phyloP scores from a whole-genome alignment of 30 jellyfish, hydroid and myxozoan genomes.

The Cassiopea xamachana region DNA sequence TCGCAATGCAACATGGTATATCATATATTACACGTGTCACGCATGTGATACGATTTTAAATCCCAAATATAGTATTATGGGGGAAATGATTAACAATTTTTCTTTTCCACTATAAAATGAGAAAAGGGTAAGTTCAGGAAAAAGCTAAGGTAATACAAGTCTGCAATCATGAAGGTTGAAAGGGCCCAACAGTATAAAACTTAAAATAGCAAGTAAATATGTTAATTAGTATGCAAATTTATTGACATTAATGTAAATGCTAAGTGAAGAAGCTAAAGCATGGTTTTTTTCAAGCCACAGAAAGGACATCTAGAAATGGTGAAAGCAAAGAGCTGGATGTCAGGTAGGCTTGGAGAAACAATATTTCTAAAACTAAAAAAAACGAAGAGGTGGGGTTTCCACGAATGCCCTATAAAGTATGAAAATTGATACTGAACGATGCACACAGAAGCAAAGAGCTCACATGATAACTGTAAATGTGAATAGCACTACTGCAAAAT shows the following conservation, averaged over 20 bases:
- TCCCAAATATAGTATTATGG: constrained; percentile 33
- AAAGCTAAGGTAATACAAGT: neutral
- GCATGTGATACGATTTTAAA: constrained; percentile 53
- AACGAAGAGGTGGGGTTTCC: no score
- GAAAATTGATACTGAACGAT: no score
- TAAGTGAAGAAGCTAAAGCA: neutral
- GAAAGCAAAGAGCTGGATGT: no score
- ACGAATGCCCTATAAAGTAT: no score
- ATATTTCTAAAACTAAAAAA: no score
- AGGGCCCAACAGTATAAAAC: neutral
- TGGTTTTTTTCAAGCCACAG: no score
- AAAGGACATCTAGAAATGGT: no score
- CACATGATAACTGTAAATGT: no score
- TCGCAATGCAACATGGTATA: constrained; percentile 78
- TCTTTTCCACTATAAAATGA: neutral
- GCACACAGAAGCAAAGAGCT: no score
- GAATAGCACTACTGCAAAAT: no score
- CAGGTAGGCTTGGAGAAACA: no score
- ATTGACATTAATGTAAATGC: neutral
- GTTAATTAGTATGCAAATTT: neutral
- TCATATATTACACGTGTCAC: constrained; percentile 59
- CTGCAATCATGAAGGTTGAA: neutral
- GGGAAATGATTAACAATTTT: neutral
- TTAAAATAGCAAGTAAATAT: neutral
- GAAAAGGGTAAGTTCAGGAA: neutral